Conservation (phyloP, 2,888 invertebrate genomes). For the Drosophila quasianomalipes region DNA sequence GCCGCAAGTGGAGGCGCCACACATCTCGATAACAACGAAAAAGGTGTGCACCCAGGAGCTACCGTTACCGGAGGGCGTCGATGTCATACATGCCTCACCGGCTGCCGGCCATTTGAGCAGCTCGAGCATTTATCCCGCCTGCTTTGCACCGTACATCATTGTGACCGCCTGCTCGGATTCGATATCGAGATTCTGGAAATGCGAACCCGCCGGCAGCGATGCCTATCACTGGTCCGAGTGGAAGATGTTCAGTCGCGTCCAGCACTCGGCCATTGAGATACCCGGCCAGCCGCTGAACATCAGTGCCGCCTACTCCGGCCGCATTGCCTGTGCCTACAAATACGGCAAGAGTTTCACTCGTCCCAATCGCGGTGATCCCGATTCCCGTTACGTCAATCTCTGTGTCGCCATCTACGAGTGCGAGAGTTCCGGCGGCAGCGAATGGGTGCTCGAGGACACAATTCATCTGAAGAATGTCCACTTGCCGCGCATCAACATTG, state of each 20-base stretch:
- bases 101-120: conserved; percentile 99
- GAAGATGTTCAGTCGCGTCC: conserved; percentile 93
- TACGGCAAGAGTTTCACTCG: conserved; percentile 95
- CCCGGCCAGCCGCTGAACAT: conserved; percentile 95
- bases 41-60: conserved; percentile 97
- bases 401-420: conserved; percentile 99
- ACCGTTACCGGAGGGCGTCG: conserved; percentile 94
- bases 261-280: conserved; percentile 89
- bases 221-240: conserved; percentile 93
- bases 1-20: conserved; percentile 86
- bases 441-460: conserved; percentile 98
- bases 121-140: conserved; percentile 99
- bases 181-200: conserved; percentile 94
- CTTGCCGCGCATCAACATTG: conserved; percentile 92
- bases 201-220: conserved; percentile 83
- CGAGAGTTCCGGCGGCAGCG: conserved; percentile 98
- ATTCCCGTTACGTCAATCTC: conserved; percentile 94
- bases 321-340: conserved; percentile 98
- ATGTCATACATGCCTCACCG: conserved; percentile 96
- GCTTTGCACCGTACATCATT: conserved; percentile 98
- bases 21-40: conserved; percentile 94
- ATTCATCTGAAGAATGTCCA: conserved; percentile 97
- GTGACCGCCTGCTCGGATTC: conserved; percentile 98
- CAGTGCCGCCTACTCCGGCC: conserved; percentile 98
- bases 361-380: conserved; percentile 90